phyloP scores from a whole-genome alignment of 2,888 invertebrate genomes.

The Anodontia alba region DNA sequence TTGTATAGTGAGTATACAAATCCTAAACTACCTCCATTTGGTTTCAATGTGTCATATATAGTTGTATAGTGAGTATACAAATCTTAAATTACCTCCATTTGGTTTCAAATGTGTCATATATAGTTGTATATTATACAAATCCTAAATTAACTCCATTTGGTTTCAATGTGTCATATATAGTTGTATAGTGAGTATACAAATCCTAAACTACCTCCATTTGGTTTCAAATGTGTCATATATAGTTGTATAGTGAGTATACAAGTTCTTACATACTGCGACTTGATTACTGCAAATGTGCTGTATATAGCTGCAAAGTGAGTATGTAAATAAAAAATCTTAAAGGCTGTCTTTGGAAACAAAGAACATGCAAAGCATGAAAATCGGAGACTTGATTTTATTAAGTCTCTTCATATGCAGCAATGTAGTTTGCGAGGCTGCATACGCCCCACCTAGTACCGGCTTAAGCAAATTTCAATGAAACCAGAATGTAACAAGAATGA shows the following conservation, averaged over 20 bases:
- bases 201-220: constrained; percentile 96
- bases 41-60: constrained; percentile 96
- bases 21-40: constrained; percentile 96
- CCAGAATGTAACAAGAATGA: too few species aligned
- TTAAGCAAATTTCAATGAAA: too few species aligned
- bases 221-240: constrained; percentile 96
- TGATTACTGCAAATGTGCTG: constrained; percentile 91
- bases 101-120: constrained; percentile 97
- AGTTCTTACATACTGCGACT: constrained; percentile 96
- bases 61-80: too few species aligned
- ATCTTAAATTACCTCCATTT: constrained; percentile 96
- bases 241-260: constrained; percentile 89
- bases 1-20: too few species aligned
- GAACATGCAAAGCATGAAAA: too few species aligned
- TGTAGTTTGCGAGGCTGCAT: too few species aligned
- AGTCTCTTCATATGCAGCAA: too few species aligned
- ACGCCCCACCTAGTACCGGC: too few species aligned
- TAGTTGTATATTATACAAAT: constrained; percentile 94
- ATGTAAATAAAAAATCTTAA: too few species aligned
- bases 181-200: too few species aligned
- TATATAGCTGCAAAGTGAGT: neutral
- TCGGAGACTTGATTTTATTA: too few species aligned
- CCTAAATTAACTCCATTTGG: constrained; percentile 97
- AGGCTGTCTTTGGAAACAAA: too few species aligned
- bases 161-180: constrained; percentile 96